These are phyloP conservation scores for Arctocebus calabarensis DNA, from an alignment of 2,797 vertebrate genomes.

Conservation along the genomic window DNA sequence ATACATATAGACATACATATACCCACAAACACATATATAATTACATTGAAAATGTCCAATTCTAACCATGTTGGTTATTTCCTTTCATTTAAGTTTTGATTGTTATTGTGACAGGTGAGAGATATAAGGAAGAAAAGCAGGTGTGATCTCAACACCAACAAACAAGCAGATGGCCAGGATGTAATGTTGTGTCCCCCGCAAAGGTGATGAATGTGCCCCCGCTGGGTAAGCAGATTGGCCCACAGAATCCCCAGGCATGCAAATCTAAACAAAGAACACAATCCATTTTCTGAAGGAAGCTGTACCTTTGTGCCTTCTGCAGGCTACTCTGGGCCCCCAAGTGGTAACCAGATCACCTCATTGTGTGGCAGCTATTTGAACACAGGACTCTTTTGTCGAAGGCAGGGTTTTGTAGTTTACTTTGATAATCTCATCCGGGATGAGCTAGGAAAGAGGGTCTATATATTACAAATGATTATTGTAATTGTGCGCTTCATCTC, in stretches of 20 bases:
- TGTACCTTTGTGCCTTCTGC: neutral
- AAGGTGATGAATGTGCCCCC: neutral
- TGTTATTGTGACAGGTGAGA: neutral
- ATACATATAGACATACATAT: no score
- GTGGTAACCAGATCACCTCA: neutral
- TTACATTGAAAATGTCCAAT: neutral
- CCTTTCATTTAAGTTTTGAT: neutral
- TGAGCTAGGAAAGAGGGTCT: neutral
- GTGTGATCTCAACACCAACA: neutral
- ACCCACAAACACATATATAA: no score
- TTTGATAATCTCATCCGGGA: neutral
- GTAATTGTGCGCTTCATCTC: neutral
- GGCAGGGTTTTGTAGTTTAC: neutral
- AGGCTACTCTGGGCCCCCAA: neutral
- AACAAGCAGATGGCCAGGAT: neutral
- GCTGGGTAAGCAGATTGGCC: neutral
- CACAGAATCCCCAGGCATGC: neutral
- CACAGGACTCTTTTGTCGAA: neutral
- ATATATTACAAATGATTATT: neutral
- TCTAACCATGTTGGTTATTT: neutral
- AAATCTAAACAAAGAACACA: neutral
- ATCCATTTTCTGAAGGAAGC: neutral
- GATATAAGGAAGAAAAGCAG: neutral
- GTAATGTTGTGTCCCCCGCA: neutral
- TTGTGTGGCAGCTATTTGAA: neutral